Percentiles rank a stretch among this genome's conserved stretches.
These are phyloP conservation scores for Sinocyclocheilus maitianheensis DNA, from an alignment of 2,113 vertebrate genomes.

Conservation along the genomic window DNA sequence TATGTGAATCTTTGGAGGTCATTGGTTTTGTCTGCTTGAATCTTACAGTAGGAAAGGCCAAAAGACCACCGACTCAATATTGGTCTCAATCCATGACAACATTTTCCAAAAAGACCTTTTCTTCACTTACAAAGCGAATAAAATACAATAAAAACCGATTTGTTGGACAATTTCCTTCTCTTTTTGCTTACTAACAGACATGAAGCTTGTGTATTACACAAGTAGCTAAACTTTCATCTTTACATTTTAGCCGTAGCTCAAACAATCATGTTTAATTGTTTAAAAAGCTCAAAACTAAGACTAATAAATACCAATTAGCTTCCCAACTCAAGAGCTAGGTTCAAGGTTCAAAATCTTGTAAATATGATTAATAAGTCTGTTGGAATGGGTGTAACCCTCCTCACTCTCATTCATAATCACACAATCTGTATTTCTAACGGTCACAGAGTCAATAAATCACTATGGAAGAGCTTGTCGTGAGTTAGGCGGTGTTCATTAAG, in stretches of 20 bases:
- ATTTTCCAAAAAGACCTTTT: background rate
- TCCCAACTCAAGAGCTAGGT: background rate
- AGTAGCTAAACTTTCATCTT: background rate
- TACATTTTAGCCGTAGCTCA: background rate
- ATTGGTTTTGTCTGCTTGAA: slow-evolving; percentile 11
- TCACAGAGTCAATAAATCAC: slow-evolving; percentile 38
- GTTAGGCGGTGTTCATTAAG: slow-evolving; percentile 8
- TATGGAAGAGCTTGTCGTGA: background rate
- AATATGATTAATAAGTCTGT: background rate
- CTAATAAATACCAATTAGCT: background rate
- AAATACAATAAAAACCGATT: background rate
- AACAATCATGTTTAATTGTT: background rate
- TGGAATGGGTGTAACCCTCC: background rate
- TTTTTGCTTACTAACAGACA: background rate
- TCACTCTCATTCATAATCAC: background rate
- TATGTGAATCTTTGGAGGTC: background rate
- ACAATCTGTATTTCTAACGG: slow-evolving; percentile 24
- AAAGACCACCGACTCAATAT: background rate
- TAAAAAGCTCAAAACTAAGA: background rate
- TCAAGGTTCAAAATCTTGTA: background rate
- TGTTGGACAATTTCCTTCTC: background rate
- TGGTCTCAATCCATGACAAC: background rate
- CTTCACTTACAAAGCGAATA: background rate
- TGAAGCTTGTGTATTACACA: background rate
- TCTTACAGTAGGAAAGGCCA: slow-evolving; percentile 8